Conservation (phyloP, 2,888 invertebrate species). For the Drosophila anomelani region DNA sequence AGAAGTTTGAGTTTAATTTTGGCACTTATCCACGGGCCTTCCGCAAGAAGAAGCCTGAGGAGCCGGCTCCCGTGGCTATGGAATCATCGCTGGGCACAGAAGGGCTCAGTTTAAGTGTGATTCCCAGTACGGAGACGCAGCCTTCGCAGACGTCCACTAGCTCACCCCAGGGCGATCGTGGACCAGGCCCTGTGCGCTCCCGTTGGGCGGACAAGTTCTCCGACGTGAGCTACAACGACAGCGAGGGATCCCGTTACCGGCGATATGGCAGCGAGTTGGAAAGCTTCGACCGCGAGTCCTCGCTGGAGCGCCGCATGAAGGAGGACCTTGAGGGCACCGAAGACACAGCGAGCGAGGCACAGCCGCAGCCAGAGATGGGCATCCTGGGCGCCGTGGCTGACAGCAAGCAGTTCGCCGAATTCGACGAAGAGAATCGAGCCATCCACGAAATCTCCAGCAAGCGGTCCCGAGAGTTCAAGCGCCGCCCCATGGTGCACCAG, state of each 20-base stretch:
- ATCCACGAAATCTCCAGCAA: constrained; percentile 85
- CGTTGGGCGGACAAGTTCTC: constrained; percentile 86
- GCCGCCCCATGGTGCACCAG: constrained; percentile 84
- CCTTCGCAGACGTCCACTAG: constrained; percentile 89
- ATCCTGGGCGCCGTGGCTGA: constrained; percentile 84
- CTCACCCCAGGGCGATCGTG: constrained; percentile 87
- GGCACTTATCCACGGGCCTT: constrained; percentile 92
- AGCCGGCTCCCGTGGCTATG: constrained; percentile 52
- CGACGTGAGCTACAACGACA: constrained; percentile 85
- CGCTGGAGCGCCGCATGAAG: constrained; percentile 84
- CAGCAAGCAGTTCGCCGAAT: constrained; percentile 87
- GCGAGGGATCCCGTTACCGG: constrained; percentile 84
- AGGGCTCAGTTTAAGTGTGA: constrained; percentile 80
- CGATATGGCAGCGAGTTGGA: constrained; percentile 84
- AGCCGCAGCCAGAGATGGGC: constrained; percentile 74
- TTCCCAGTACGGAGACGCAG: constrained; percentile 86
- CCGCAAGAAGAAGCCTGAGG: constrained; percentile 81
- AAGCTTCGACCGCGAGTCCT: constrained; percentile 84
- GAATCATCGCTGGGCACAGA: constrained; percentile 80
- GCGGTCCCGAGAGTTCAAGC: constrained; percentile 83
- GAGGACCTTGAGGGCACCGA: constrained; percentile 80
- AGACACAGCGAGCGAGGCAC: constrained; percentile 85
- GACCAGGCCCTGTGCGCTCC: constrained; percentile 85
- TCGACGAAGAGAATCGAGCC: constrained; percentile 86
- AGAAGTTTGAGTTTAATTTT: constrained; percentile 89